Conservation (phyloP, 2,113 vertebrate genomes). For the Shinisaurus crocodilurus region DNA sequence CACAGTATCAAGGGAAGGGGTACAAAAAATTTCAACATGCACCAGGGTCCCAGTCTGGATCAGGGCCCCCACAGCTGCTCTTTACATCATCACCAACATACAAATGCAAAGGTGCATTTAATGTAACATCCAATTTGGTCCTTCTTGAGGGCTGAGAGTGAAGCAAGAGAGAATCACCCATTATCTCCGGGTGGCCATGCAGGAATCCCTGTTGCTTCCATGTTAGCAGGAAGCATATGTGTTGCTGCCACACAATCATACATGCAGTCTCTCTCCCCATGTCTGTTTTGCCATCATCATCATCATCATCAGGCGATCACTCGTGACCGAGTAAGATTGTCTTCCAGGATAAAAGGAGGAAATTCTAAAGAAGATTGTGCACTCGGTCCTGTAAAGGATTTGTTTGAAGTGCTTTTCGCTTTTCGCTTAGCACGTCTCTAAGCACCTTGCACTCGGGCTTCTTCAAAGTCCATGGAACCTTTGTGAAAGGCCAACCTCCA, state of each 20-base stretch:
- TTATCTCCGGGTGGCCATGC: not conserved
- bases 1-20: too few relatives aligned
- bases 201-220: not conserved
- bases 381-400: too few relatives aligned
- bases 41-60: not conserved
- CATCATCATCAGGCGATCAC: too few relatives aligned
- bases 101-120: not conserved
- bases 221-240: not conserved
- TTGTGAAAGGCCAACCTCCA: too few relatives aligned
- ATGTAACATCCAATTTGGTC: not conserved
- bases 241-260: not conserved
- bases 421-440: too few relatives aligned
- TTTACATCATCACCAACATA: not conserved
- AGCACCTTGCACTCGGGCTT: too few relatives aligned
- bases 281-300: too few relatives aligned
- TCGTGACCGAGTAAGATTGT: too few relatives aligned
- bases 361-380: too few relatives aligned
- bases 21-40: not conserved
- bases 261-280: not conserved
- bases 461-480: too few relatives aligned
- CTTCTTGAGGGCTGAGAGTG: not conserved
- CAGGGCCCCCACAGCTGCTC: not conserved
- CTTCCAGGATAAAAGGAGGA: too few relatives aligned
- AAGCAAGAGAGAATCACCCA: not conserved
- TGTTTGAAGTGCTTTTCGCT: too few relatives aligned